A percentile compares a stretch with the other conserved stretches of the same genome.
phyloP scores from a whole-genome alignment of 1,140 invertebrate species.

The Aphelenchoides avenae region DNA sequence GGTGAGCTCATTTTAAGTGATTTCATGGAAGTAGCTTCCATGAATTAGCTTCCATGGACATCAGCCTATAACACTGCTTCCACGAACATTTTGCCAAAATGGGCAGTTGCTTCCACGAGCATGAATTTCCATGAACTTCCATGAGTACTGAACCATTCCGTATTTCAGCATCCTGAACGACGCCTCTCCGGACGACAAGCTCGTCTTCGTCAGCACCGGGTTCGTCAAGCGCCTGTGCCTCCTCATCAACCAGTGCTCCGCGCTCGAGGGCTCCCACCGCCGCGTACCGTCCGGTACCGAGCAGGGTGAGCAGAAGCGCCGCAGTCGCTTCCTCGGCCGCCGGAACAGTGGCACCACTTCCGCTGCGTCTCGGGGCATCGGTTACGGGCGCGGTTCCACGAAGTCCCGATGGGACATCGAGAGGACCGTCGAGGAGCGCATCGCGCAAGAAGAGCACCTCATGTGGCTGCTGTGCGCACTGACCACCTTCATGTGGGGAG shows the following conservation, averaged over 20 bases:
- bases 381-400: constrained; percentile 89
- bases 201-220: neutral
- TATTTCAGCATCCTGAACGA: constrained; percentile 15
- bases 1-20: too few relatives aligned
- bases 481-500: constrained; percentile 50
- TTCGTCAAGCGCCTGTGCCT: neutral
- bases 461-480: constrained; percentile 55
- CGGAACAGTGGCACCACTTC: constrained; percentile 7
- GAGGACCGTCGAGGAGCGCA: constrained; percentile 28
- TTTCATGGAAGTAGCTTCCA: too few relatives aligned
- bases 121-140: too few relatives aligned
- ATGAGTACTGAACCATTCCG: too few relatives aligned
- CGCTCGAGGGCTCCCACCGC: neutral
- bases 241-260: constrained; percentile 9
- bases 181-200: constrained; percentile 26
- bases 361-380: constrained; percentile 65
- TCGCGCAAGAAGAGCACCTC: constrained; percentile 51
- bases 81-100: too few relatives aligned
- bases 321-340: neutral
- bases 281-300: too few relatives aligned
- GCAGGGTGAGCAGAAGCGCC: neutral
- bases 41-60: too few relatives aligned
- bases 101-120: too few relatives aligned
- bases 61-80: too few relatives aligned
- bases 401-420: constrained; percentile 86